phyloP scores from a whole-genome alignment of 2,797 vertebrate genomes.

The Gila robusta region DNA sequence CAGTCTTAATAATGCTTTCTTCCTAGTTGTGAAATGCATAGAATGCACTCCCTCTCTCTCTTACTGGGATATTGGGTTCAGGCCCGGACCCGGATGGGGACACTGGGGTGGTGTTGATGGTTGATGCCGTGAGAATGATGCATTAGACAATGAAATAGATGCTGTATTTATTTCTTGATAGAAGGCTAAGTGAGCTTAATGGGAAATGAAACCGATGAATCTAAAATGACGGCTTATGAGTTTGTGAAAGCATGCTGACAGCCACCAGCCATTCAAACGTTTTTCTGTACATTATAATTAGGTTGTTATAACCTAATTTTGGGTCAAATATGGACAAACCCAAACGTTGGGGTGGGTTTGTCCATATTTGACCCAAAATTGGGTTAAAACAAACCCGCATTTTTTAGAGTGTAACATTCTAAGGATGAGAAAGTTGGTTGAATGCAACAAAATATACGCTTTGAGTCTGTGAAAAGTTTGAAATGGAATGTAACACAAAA shows the following conservation, averaged over 20 bases:
- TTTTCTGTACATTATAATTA: neutral
- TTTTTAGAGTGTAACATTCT: neutral
- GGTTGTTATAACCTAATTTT: too few relatives aligned
- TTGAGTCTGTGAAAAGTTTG: neutral
- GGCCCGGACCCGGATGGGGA: conserved; percentile 4
- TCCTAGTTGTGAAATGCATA: conserved; percentile 95
- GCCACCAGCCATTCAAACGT: neutral
- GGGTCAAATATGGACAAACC: too few relatives aligned
- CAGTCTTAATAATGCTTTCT: conserved; percentile 89
- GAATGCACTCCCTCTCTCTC: conserved; percentile 67
- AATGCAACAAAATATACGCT: neutral
- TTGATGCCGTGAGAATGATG: conserved; percentile 8
- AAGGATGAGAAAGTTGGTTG: neutral
- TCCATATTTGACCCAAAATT: too few relatives aligned
- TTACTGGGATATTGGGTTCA: neutral
- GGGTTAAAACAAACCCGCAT: too few relatives aligned
- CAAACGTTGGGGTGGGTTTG: too few relatives aligned
- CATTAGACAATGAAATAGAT: conserved; percentile 14
- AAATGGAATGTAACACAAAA: neutral
- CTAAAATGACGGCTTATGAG: conserved; percentile 10
- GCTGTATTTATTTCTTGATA: too few relatives aligned
- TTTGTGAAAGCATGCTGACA: conserved; percentile 24
- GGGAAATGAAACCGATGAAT: conserved; percentile 6
- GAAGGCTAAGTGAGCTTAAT: neutral
- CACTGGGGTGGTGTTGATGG: conserved; percentile 11